phyloP scores from a whole-genome alignment of 2,113 vertebrate species.

The Gallinago paraguaiae region DNA sequence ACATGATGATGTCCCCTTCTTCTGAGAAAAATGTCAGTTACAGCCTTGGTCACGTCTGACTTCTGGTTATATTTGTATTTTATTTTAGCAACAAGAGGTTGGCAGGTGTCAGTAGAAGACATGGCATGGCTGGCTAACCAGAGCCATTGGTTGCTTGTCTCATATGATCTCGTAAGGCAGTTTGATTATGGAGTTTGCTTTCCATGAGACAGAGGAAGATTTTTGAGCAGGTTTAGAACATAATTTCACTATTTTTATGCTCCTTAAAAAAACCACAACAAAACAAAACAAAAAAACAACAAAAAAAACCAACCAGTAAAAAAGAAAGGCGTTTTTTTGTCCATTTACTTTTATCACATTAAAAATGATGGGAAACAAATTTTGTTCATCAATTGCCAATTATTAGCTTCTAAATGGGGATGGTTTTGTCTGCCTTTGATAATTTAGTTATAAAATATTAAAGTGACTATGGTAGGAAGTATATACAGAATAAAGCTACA shows the following conservation, averaged over 20 bases:
- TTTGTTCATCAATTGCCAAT: background rate
- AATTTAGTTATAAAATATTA: background rate
- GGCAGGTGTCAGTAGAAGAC: background rate
- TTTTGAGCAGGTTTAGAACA: conserved; percentile 8
- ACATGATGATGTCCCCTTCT: conserved; percentile 63
- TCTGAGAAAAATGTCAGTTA: conserved; percentile 63
- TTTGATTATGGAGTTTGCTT: background rate
- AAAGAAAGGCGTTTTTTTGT: background rate
- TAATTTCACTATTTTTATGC: background rate
- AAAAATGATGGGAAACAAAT: background rate
- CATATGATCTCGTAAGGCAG: background rate
- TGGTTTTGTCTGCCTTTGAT: background rate
- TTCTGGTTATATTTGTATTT: conserved; percentile 42
- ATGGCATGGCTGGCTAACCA: background rate
- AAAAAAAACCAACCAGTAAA: background rate
- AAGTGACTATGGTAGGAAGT: background rate
- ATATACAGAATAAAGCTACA: background rate
- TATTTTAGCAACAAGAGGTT: conserved; percentile 26
- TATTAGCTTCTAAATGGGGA: background rate
- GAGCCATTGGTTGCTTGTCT: background rate
- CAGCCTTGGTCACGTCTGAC: conserved; percentile 33
- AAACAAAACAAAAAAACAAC: no score
- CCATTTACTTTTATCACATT: background rate
- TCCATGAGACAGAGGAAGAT: background rate
- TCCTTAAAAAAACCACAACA: background rate